phyloP scores from a whole-genome alignment of 2,113 vertebrate genomes.

The Xiphorhynchus elegans region DNA sequence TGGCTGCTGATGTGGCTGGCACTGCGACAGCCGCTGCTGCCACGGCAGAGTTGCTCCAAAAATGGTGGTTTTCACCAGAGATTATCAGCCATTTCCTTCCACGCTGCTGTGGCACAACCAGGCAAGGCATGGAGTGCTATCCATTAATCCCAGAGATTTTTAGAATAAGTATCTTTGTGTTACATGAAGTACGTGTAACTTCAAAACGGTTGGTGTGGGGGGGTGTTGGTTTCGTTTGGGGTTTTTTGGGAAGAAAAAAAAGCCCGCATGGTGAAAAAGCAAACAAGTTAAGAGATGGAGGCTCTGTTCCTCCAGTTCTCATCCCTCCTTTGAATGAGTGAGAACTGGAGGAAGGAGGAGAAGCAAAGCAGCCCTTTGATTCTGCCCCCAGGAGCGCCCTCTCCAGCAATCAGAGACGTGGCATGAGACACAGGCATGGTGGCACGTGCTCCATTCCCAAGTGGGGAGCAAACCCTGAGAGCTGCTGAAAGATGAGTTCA shows the following conservation, averaged over 20 bases:
- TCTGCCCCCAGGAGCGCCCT: not conserved
- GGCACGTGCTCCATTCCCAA: not conserved
- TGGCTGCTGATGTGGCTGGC: fast-evolving
- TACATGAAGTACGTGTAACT: not conserved
- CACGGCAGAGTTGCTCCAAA: not conserved
- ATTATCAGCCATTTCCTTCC: not conserved
- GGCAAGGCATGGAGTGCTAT: not conserved
- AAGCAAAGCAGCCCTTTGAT: not conserved
- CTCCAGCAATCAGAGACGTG: fast-evolving
- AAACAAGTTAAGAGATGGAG: not conserved
- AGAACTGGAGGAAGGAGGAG: not conserved
- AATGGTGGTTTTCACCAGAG: not conserved
- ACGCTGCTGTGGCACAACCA: fast-evolving
- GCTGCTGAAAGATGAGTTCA: not conserved
- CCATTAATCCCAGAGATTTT: not conserved
- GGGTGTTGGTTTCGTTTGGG: not conserved
- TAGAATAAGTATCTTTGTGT: not conserved
- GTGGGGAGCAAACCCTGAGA: not conserved
- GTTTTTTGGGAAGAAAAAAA: not conserved
- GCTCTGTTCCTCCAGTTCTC: not conserved
- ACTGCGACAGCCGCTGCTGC: not conserved
- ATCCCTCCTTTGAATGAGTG: not conserved
- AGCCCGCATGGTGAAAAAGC: not conserved
- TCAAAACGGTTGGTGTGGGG: not conserved
- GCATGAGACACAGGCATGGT: fast-evolving